Conservation (phyloP, 1,140 invertebrate species). For the Apis dorsata region DNA sequence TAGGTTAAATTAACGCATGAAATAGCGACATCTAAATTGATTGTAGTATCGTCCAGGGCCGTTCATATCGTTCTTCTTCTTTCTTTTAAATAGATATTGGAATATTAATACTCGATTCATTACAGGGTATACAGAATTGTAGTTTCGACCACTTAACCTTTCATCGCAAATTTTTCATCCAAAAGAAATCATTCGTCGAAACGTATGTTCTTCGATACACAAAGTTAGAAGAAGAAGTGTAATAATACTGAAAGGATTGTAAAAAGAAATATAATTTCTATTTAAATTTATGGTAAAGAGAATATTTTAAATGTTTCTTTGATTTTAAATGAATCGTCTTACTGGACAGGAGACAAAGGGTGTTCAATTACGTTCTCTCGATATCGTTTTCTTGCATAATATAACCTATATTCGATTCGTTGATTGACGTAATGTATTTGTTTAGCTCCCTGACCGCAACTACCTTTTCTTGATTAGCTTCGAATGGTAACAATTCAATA, state of each 20-base stretch:
- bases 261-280: too few species aligned
- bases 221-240: too few species aligned
- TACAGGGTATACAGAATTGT: too few species aligned
- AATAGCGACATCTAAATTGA: not conserved
- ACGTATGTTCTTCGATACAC: too few species aligned
- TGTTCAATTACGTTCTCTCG: conserved; percentile 13
- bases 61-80: not conserved
- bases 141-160: too few species aligned
- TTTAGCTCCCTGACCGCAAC: not conserved
- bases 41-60: not conserved
- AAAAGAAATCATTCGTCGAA: too few species aligned
- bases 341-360: conserved; percentile 16
- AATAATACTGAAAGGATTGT: too few species aligned
- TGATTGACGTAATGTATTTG: conserved; percentile 35
- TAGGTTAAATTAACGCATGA: not conserved
- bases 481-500: not conserved
- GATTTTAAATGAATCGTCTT: not conserved
- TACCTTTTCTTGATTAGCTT: not conserved
- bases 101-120: not conserved
- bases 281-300: too few species aligned
- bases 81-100: not conserved
- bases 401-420: conserved; percentile 19
- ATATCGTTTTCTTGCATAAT: conserved; percentile 31
- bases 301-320: not conserved
- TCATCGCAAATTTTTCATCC: too few species aligned